Base-by-base conservation (phyloP, 2,113 vertebrate genomes). In the Poecile atricapillus region DNA sequence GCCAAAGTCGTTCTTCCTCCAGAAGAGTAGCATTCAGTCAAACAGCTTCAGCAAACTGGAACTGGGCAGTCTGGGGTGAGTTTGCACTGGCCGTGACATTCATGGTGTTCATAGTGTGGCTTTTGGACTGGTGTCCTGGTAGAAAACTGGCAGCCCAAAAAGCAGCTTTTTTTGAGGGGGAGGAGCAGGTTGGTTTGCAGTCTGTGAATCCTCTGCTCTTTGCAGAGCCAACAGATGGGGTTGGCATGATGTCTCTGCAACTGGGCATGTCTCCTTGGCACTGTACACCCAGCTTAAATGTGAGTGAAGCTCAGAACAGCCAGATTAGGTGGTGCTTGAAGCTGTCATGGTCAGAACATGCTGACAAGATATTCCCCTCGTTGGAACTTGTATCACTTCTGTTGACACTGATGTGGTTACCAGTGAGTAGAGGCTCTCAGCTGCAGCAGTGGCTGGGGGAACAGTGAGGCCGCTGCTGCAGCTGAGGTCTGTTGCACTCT, bases 51-150 rank as follows among this genome's bases (percentile, higher is more conserved):
- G 60, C 90, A 98, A 94, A 90, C 71, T 75, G 20, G 98, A 98
- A 55, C 24, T 84, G 73, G 77, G 73, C 81, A 92, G 43, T 37
- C 79, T 76, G 71, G 90, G 97, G 98, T 98, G 93, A 98, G 97
- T 96, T 95, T 90, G 43, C 25, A 22, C 31, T 47, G 39, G 14
- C 67, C 0, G 0, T 79, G 74, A 76, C 0, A 0, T 3, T 5
- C 18, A 0, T 75, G 35, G 37, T 63, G 19, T 56, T 92, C 44
- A 19, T 15, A 56, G 20, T 2, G 44, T 86, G 59, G 27, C 35
- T 75, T 95, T 86, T 52, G 76, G 70, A 16, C 24, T 68, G 11
- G 37, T 79, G 35, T 82, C 81, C 55, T 58, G 64, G 50, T 49
- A 59, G 19, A 62, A 78, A 74, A 44, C 9, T 37, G 86, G 52